These are phyloP conservation scores for Cepphus grylle DNA, from an alignment of 2,113 vertebrate genomes.

Conservation along the genomic window DNA sequence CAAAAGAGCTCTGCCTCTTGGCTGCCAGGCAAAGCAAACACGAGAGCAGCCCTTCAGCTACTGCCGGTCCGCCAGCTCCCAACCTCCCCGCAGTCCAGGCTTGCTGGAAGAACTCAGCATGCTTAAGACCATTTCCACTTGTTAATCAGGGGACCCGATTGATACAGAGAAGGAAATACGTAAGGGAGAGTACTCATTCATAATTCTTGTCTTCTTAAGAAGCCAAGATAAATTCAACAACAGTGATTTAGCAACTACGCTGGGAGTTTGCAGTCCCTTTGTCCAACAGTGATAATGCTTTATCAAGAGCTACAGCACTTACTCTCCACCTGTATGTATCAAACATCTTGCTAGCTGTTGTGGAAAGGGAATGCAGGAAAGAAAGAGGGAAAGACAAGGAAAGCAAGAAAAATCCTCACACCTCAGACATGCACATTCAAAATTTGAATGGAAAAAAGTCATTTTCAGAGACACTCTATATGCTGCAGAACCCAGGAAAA, in stretches of 20 bases:
- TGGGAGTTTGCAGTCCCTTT: not conserved
- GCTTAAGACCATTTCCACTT: not conserved
- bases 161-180: not conserved
- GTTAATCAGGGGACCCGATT: not conserved
- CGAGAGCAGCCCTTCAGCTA: not conserved
- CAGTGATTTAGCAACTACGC: not conserved
- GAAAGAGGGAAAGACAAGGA: not conserved
- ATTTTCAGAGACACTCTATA: not conserved
- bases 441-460: not conserved
- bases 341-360: not conserved
- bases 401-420: not conserved
- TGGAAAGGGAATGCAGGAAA: not conserved
- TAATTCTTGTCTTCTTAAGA: not conserved
- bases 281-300: rapidly evolving
- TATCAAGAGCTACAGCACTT: not conserved
- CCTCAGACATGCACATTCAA: not conserved
- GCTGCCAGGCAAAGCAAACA: slow-evolving; percentile 3
- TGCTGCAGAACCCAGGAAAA: not conserved
- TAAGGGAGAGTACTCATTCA: not conserved
- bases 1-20: not conserved
- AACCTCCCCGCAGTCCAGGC: not conserved
- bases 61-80: not conserved
- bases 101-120: not conserved
- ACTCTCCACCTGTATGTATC: rapidly evolving
- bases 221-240: not conserved